phyloP scores from a whole-genome alignment of 2,797 vertebrate genomes.

The Chiroxiphia lanceolata region DNA sequence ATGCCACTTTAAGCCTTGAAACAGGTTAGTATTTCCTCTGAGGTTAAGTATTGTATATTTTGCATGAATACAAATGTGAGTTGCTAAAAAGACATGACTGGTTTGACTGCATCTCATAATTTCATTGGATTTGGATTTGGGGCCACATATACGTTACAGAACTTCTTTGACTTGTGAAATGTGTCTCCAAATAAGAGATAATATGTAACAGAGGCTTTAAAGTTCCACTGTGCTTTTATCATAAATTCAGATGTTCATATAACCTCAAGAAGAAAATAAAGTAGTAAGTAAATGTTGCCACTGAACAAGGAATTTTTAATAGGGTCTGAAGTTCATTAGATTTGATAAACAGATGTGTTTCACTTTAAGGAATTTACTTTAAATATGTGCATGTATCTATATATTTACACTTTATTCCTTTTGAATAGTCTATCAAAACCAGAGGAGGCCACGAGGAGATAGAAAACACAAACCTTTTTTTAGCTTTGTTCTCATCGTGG shows the following conservation, averaged over 20 bases:
- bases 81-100: background rate
- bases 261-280: background rate
- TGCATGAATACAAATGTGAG: background rate
- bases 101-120: background rate
- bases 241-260: background rate
- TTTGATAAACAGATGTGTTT: background rate
- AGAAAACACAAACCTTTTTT: slow-evolving; percentile 85
- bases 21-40: background rate
- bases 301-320: background rate
- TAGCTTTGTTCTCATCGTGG: slow-evolving; percentile 73
- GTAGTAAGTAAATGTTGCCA: background rate
- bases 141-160: background rate
- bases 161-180: background rate
- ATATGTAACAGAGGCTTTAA: background rate
- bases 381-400: background rate
- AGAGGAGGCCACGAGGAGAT: slow-evolving; percentile 78
- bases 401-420: slow-evolving; percentile 38
- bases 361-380: background rate
- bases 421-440: slow-evolving; percentile 61
- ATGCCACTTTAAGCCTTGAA: background rate
- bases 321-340: background rate
- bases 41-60: background rate
- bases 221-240: background rate
- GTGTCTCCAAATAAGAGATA: background rate
- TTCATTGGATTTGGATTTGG: background rate